These are phyloP conservation scores for Brachionus manjavacas DNA, from an alignment of 1,140 invertebrate genomes.

Conservation along the genomic window DNA sequence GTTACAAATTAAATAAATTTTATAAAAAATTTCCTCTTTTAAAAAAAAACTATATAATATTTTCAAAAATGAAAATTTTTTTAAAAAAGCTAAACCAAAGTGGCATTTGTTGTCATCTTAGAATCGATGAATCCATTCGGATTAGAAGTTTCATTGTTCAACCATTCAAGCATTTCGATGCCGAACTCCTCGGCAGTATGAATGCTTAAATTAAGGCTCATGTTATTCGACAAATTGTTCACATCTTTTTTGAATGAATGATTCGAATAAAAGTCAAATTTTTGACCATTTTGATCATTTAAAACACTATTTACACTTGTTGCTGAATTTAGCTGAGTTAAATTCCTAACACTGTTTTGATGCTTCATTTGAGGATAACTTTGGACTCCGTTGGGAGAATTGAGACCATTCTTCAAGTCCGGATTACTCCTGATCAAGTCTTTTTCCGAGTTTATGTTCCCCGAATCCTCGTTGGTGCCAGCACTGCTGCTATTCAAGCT, in stretches of 20 bases:
- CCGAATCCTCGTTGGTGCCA: conserved; percentile 17
- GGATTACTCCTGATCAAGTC: conserved; percentile 33
- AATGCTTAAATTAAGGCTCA: conserved; percentile 35
- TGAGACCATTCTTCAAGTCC: conserved; percentile 12
- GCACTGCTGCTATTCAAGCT: conserved; percentile 39
- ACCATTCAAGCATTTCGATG: conserved; percentile 38
- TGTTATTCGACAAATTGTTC: conserved; percentile 25
- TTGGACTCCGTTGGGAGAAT: neutral
- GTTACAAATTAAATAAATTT: neutral
- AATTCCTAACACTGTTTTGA: neutral
- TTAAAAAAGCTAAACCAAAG: conserved; percentile 4
- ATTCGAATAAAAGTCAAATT: conserved; percentile 16
- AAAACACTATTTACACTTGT: neutral
- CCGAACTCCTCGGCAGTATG: conserved; percentile 40
- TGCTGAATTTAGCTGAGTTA: neutral
- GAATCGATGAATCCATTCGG: neutral
- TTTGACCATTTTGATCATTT: neutral
- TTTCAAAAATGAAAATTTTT: neutral
- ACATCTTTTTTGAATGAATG: conserved; percentile 31
- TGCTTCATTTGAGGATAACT: neutral
- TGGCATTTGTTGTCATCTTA: conserved; percentile 19
- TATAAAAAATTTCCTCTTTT: neutral
- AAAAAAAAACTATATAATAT: neutral
- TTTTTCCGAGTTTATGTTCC: conserved; percentile 29
- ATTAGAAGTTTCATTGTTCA: conserved; percentile 33